A percentile compares a stretch with the other conserved stretches of the same genome.
phyloP scores from a whole-genome alignment of 2,797 vertebrate genomes.

The Notoglanidium macrostoma region DNA sequence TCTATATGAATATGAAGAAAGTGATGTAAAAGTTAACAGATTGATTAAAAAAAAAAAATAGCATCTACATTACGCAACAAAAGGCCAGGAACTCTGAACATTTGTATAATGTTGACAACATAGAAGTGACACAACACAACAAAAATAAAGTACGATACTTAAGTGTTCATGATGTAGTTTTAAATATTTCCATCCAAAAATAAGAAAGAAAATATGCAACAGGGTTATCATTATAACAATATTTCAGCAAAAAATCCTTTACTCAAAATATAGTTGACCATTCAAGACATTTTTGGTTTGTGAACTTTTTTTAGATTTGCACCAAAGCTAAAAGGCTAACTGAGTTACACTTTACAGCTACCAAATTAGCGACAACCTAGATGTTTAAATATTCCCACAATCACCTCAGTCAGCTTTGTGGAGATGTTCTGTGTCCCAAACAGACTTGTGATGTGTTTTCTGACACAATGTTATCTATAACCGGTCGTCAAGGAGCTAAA shows the following conservation, averaged over 20 bases:
- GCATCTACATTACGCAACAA: no score
- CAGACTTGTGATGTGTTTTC: background rate
- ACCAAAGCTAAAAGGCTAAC: background rate
- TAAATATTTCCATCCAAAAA: background rate
- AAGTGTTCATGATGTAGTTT: background rate
- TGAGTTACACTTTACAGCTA: background rate
- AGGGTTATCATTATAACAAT: no score
- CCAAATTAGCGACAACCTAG: background rate
- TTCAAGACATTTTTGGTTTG: no score
- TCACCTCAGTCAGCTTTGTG: background rate
- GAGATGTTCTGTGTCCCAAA: background rate
- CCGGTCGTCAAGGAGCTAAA: background rate
- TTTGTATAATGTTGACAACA: no score
- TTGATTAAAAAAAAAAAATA: no score
- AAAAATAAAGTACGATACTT: background rate
- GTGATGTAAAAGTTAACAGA: no score
- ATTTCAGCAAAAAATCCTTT: no score
- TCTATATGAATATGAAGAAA: no score
- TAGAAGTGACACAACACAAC: no score
- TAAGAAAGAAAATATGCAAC: background rate
- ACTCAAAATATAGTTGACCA: background rate
- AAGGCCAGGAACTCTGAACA: no score
- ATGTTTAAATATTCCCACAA: background rate
- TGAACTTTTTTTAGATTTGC: background rate
- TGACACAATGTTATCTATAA: background rate